A percentile compares a stretch with the other conserved stretches of the same genome.
These are phyloP conservation scores for Pollenia angustigena DNA, from an alignment of 2,888 invertebrate species.

Conservation along the genomic window DNA sequence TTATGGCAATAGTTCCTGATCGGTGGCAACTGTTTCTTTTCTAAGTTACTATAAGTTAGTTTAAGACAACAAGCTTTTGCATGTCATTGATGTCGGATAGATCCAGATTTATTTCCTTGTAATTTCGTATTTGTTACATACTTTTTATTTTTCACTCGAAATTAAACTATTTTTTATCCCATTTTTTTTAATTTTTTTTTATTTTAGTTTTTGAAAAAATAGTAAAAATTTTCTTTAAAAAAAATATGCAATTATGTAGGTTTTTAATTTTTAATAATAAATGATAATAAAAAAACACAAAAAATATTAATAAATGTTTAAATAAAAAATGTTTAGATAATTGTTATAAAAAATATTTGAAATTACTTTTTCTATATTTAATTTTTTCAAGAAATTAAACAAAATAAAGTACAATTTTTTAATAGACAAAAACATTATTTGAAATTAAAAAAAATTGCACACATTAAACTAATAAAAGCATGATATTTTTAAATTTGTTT, in stretches of 20 bases:
- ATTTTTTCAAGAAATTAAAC: conserved; percentile 62
- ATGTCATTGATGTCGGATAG: too few relatives aligned
- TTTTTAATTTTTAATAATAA: conserved; percentile 61
- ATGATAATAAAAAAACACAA: conserved; percentile 62
- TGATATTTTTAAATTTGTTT: conserved; percentile 51
- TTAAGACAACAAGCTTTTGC: too few relatives aligned
- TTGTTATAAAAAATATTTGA: conserved; percentile 56
- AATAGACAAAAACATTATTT: conserved; percentile 56
- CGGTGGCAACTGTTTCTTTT: too few relatives aligned
- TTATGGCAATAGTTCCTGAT: too few relatives aligned
- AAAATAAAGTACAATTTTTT: conserved; percentile 68
- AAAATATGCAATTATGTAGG: conserved; percentile 70
- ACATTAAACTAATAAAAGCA: conserved; percentile 74
- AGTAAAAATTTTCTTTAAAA: conserved; percentile 71
- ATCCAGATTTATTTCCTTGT: too few relatives aligned
- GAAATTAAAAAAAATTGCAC: conserved; percentile 71
- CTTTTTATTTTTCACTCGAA: too few relatives aligned
- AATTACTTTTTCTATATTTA: conserved; percentile 40
- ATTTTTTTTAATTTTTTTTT: conserved; percentile 63
- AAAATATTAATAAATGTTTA: conserved; percentile 51
- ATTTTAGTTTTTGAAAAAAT: conserved; percentile 73
- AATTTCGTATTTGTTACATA: too few relatives aligned
- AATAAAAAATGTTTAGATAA: conserved; percentile 58
- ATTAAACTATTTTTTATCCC: conserved; percentile 23
- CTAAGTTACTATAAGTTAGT: too few relatives aligned